phyloP scores from a whole-genome alignment of 2,113 vertebrate species.

The Sylvilagus bachmani region DNA sequence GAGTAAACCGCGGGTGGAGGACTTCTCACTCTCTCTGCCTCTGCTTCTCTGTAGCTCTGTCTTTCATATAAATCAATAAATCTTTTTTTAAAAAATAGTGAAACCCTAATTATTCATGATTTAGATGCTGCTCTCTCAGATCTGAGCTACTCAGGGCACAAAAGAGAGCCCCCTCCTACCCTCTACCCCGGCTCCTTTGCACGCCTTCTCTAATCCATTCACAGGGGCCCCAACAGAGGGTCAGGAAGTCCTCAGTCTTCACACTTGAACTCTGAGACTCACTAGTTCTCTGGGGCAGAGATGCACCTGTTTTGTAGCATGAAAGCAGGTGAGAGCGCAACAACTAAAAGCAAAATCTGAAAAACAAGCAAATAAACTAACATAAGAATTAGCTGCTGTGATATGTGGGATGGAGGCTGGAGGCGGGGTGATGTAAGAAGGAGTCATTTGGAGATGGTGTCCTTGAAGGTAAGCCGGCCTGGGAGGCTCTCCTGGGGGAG shows the following conservation, averaged over 20 bases:
- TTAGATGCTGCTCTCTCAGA: neutral
- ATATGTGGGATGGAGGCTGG: neutral
- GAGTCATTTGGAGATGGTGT: neutral
- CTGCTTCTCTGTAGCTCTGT: too few species aligned
- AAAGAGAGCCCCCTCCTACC: neutral
- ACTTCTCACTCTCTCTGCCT: too few species aligned
- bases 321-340: conserved; percentile 15
- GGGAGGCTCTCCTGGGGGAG: neutral
- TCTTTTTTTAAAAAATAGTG: neutral
- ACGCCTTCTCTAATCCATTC: neutral
- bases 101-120: neutral
- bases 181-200: neutral
- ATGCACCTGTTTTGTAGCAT: neutral
- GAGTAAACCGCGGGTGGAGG: too few species aligned
- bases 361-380: conserved; percentile 46
- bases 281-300: neutral
- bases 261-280: neutral
- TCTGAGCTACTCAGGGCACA: neutral
- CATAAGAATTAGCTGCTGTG: neutral
- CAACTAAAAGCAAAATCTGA: conserved; percentile 28
- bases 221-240: neutral
- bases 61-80: too few species aligned
- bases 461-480: neutral
- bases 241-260: neutral
- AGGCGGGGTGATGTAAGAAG: conserved; percentile 33